These are phyloP conservation scores for Hermaeophaga mercurialis DNA, from an alignment of 2,888 invertebrate genomes.

Conservation along the genomic window DNA sequence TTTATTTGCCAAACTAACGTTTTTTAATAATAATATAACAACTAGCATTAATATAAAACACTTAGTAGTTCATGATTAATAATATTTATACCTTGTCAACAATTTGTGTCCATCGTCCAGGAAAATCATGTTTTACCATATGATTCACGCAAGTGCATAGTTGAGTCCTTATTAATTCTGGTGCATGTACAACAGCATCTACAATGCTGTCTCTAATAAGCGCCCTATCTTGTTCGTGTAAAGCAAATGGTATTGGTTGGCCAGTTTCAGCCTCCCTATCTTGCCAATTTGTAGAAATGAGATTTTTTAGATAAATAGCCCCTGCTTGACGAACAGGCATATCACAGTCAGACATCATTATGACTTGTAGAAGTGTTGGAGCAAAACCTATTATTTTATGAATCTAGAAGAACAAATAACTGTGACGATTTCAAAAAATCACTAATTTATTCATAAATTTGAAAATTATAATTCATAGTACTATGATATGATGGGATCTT, in stretches of 20 bases:
- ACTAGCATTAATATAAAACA: no score
- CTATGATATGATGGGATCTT: no score
- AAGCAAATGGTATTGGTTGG: conserved; percentile 77
- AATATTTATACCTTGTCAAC: conserved; percentile 85
- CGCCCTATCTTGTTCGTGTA: conserved; percentile 95
- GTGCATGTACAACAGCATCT: conserved; percentile 93
- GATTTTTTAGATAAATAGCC: conserved; percentile 95
- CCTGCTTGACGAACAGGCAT: conserved; percentile 95
- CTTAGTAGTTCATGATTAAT: no score
- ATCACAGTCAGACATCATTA: conserved; percentile 88
- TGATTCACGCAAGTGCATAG: conserved; percentile 90
- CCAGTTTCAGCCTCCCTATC: conserved; percentile 76
- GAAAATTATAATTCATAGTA: no score
- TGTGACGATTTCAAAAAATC: no score
- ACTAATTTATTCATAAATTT: no score
- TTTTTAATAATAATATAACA: no score
- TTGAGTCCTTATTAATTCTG: conserved; percentile 88
- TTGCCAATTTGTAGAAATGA: conserved; percentile 87
- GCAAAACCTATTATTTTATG: conserved; percentile 97
- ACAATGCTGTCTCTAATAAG: conserved; percentile 92
- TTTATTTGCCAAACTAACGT: no score
- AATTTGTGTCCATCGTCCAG: conserved; percentile 92
- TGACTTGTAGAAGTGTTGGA: conserved; percentile 89
- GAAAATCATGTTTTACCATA: conserved; percentile 96
- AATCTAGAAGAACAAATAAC: conserved; percentile 68